A percentile compares a stretch with the other conserved stretches of the same genome.
Conservation (phyloP, 2,888 invertebrate genomes). For the Hydrotaea cyrtoneurina region DNA sequence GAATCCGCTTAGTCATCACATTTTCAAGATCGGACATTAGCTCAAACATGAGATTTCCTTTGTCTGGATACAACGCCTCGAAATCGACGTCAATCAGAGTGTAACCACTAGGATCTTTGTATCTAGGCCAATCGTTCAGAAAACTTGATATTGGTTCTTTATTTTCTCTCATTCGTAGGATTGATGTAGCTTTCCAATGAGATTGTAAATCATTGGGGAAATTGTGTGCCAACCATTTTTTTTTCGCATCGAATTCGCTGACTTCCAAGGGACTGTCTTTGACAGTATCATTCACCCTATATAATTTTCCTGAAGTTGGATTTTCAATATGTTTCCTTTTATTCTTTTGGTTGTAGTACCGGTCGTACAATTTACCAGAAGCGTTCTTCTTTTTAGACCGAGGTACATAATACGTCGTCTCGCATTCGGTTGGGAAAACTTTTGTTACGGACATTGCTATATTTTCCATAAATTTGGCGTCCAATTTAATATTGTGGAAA, state of each 20-base stretch:
- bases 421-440: background rate
- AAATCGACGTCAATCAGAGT: conserved; percentile 53
- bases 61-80: conserved; percentile 40
- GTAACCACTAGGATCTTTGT: conserved; percentile 43
- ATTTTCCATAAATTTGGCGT: background rate
- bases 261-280: background rate
- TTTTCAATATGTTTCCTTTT: conserved; percentile 40
- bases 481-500: background rate
- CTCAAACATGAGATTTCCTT: conserved; percentile 44
- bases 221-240: conserved; percentile 39
- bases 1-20: conserved; percentile 32
- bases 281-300: background rate
- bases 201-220: conserved; percentile 39
- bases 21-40: conserved; percentile 39
- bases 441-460: conserved; percentile 5
- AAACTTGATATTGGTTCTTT: conserved; percentile 42
- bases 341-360: conserved; percentile 40
- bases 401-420: background rate
- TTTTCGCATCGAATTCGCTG: background rate
- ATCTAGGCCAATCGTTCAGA: conserved; percentile 52
- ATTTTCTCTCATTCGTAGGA: conserved; percentile 36
- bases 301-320: conserved; percentile 18
- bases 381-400: conserved; percentile 18
- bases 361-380: conserved; percentile 41
- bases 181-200: conserved; percentile 45